Percentiles rank a stretch among this genome's conserved stretches.
phyloP scores from a whole-genome alignment of 2,888 invertebrate genomes.

The Lepidochitona cinerea region DNA sequence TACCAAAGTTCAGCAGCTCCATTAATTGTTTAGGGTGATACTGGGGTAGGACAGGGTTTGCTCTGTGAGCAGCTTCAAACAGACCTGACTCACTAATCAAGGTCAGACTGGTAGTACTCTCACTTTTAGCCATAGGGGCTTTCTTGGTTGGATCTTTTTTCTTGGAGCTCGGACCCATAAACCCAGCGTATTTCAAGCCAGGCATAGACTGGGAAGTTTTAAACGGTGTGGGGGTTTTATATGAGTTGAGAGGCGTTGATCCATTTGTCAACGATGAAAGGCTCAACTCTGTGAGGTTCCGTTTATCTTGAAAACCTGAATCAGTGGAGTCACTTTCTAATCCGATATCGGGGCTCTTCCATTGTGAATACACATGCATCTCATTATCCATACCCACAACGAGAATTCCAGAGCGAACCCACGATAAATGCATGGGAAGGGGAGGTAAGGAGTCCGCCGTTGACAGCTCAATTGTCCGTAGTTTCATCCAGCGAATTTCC shows the following conservation, averaged over 20 bases:
- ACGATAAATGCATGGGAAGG: constrained; percentile 97
- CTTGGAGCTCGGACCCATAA: constrained; percentile 11
- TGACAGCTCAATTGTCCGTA: constrained; percentile 89
- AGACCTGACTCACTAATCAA: constrained; percentile 74
- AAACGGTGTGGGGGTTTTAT: constrained; percentile 47
- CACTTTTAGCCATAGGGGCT: constrained; percentile 44
- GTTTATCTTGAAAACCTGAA: constrained; percentile 25
- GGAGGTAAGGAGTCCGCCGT: constrained; percentile 97
- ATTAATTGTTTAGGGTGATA: constrained; percentile 99
- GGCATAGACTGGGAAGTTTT: constrained; percentile 57
- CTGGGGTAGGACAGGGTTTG: constrained; percentile 97
- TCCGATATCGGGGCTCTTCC: constrained; percentile 73
- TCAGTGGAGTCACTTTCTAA: not conserved
- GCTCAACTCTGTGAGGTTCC: constrained; percentile 56
- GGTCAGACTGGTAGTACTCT: constrained; percentile 55
- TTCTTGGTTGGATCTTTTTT: constrained; percentile 32
- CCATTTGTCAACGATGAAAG: constrained; percentile 29
- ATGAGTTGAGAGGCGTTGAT: constrained; percentile 27
- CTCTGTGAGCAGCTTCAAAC: constrained; percentile 97
- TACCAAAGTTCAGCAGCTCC: constrained; percentile 98
- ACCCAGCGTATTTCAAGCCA: constrained; percentile 42
- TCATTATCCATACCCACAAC: constrained; percentile 99
- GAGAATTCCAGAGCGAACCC: constrained; percentile 97
- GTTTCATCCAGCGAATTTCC: constrained; percentile 96
- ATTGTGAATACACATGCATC: constrained; percentile 99